These are phyloP conservation scores for Mactra quadrangularis DNA, from an alignment of 1,140 invertebrate genomes.

Conservation along the genomic window DNA sequence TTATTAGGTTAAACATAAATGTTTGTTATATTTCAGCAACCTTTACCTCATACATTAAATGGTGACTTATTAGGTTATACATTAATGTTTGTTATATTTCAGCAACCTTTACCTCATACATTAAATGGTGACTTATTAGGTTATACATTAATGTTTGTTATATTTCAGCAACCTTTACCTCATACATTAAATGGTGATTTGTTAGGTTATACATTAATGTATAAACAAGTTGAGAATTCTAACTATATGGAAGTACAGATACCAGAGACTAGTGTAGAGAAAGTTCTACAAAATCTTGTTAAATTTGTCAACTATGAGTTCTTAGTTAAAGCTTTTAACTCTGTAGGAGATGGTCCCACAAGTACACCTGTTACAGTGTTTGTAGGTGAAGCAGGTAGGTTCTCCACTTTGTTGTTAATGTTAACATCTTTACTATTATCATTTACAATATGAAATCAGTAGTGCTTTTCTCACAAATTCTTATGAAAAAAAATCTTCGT, in stretches of 20 bases:
- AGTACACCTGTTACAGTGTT: constrained; percentile 95
- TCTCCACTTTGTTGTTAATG: background rate
- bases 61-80: too few species aligned
- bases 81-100: constrained; percentile 56
- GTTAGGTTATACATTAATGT: constrained; percentile 92
- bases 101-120: constrained; percentile 89
- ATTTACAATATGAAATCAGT: too few species aligned
- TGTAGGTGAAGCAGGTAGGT: constrained; percentile 93
- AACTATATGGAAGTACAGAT: constrained; percentile 72
- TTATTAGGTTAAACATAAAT: too few species aligned
- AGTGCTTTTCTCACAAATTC: too few species aligned
- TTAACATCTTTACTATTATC: too few species aligned
- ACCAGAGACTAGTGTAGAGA: constrained; percentile 54
- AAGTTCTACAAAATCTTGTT: constrained; percentile 68
- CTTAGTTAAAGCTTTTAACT: constrained; percentile 98
- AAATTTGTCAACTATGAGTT: constrained; percentile 92
- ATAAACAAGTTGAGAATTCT: constrained; percentile 73
- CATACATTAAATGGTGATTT: constrained; percentile 96
- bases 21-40: too few species aligned
- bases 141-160: constrained; percentile 92
- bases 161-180: constrained; percentile 86
- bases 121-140: constrained; percentile 96
- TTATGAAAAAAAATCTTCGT: too few species aligned
- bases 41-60: too few species aligned
- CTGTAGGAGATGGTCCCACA: constrained; percentile 96